Conservation (phyloP, 2,797 vertebrate species). For the Chanos chanos region DNA sequence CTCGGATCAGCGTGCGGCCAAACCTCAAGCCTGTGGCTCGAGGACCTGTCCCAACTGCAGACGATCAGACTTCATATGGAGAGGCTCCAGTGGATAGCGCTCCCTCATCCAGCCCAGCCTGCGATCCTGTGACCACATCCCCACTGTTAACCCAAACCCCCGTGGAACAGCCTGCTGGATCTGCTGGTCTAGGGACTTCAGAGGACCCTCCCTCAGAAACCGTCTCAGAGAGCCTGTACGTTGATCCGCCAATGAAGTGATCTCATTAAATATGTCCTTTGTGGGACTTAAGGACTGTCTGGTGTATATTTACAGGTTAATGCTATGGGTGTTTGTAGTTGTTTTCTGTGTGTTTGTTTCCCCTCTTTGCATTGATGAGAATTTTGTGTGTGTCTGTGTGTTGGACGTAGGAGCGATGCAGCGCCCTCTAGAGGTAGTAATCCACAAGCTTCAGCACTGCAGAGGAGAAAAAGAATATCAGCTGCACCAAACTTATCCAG, state of each 20-base stretch:
- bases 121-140: neutral
- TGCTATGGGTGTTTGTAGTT: no score
- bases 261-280: slow-evolving; percentile 30
- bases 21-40: slow-evolving; percentile 74
- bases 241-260: no score
- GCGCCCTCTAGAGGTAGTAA: slow-evolving; percentile 53
- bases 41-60: slow-evolving; percentile 24
- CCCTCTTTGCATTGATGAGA: no score
- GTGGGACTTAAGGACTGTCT: neutral
- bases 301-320: no score
- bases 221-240: slow-evolving; percentile 24
- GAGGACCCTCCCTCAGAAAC: slow-evolving; percentile 9
- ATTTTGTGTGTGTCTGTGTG: neutral
- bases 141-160: slow-evolving; percentile 1
- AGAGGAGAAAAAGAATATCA: slow-evolving; percentile 84
- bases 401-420: slow-evolving; percentile 62
- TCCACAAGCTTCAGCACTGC: slow-evolving; percentile 60
- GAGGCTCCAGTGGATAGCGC: neutral
- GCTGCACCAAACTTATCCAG: slow-evolving; percentile 71
- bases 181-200: neutral
- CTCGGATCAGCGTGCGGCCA: slow-evolving; percentile 82
- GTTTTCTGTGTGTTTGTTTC: no score
- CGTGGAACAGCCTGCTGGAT: slow-evolving; percentile 8
- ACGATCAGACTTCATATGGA: neutral
- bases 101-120: neutral